A percentile compares a stretch with the other conserved stretches of the same genome.
Conservation (phyloP, 2,113 vertebrate genomes). For the Alligator sinensis region DNA sequence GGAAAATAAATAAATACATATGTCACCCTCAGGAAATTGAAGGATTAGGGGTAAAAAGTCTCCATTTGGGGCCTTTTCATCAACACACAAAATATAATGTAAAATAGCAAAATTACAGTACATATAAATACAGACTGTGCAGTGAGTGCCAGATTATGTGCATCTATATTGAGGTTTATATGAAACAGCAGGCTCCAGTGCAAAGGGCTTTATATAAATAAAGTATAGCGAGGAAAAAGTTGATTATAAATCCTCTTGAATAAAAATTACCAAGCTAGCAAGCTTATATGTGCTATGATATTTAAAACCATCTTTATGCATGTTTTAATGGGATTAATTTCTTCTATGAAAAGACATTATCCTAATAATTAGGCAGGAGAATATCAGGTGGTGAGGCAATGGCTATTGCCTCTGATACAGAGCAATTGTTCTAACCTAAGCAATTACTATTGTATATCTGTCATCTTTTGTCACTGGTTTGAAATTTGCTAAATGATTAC, state of each 20-base stretch:
- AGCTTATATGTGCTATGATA: neutral
- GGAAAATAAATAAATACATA: rapidly evolving
- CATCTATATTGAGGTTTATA: rapidly evolving
- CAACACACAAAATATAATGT: neutral
- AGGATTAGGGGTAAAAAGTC: neutral
- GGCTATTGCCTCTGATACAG: neutral
- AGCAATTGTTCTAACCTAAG: neutral
- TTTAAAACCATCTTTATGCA: neutral
- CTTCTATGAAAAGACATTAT: rapidly evolving
- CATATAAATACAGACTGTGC: neutral
- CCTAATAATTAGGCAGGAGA: neutral
- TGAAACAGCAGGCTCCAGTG: neutral
- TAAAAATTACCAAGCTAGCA: neutral
- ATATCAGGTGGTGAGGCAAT: neutral
- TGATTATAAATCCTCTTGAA: neutral
- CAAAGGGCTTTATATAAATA: neutral
- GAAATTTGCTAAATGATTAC: neutral
- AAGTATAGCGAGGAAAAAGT: neutral
- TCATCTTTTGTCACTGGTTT: neutral
- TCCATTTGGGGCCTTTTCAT: neutral
- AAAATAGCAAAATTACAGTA: rapidly evolving
- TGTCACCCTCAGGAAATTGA: neutral
- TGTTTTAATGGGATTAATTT: neutral
- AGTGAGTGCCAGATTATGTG: neutral
- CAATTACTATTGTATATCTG: neutral